Base-by-base conservation (phyloP, 2,113 vertebrate species). In the Ginglymostoma cirratum region DNA sequence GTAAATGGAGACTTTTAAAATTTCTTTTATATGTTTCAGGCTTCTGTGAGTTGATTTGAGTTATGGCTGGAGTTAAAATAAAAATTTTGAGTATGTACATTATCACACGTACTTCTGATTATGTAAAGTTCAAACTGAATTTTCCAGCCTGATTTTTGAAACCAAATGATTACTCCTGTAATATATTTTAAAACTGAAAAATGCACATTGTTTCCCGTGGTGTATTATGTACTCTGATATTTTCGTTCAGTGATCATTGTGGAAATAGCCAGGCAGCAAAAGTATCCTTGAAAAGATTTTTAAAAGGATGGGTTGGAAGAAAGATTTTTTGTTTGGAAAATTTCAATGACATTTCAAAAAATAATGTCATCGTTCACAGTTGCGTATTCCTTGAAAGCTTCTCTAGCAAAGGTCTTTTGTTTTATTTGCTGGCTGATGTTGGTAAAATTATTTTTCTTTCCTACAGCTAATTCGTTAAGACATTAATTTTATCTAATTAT, bases 81-180 rank as follows among this genome's bases (percentile, higher is more conserved):
- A 65, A 96, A 96, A 55, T 96, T 93, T 38, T 93, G 34, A 38
- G 66, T n/a, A n/a, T 52, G 27, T 95, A 78, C 21, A 42, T n/a
- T 80, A 45, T 80, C 17, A 17, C 10, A 0, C 27, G 30, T 30
- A 38, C 23, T 87, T 65, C 45, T 2, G 34, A 72, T 2, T 65
- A 42, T 61, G 3, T 65, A 23, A 69, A 96, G n/a, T 95, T 45
- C 66, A 93, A 61, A 34, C 34, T 92, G 89, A 38, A 66, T 17
- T 92, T 17, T 66, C 89, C 61, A 23, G 66, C 3, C 7, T 42
- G 55, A 3, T 42, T 38, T 93, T n/a, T 7, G 38, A 66, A 93
- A 30, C 61, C 34, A 38, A 6, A 66, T 38, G 65, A 66, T 90
- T 52, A 3, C 27, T 92, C n/a, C 38, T 83, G 38, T 17, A 61